phyloP scores from a whole-genome alignment of 23 tunicate genomes.

The Botrylloides violaceus region DNA sequence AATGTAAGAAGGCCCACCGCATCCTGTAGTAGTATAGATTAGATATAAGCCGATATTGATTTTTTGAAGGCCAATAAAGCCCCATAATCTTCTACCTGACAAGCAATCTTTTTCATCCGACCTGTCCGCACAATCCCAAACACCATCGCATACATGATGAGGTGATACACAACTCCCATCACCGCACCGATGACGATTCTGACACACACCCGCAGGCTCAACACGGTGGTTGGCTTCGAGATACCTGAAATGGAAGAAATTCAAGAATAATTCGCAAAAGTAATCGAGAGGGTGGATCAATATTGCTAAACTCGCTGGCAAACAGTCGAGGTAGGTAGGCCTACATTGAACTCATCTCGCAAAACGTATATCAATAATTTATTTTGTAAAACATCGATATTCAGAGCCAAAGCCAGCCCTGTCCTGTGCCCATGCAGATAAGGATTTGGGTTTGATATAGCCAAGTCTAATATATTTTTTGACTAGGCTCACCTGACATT shows the following conservation, averaged over 20 bases:
- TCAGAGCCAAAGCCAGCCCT: too few species aligned
- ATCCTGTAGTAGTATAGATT: slow-evolving; percentile 38
- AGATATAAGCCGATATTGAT: too few species aligned
- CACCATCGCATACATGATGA: slow-evolving; percentile 78
- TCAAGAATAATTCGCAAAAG: neutral
- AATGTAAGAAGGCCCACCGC: slow-evolving; percentile 51
- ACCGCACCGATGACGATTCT: slow-evolving; percentile 52
- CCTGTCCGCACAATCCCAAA: slow-evolving; percentile 52
- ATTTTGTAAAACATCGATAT: too few species aligned
- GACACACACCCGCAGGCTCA: slow-evolving; percentile 46
- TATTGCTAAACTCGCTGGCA: neutral
- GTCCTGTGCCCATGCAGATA: too few species aligned
- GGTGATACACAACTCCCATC: slow-evolving; percentile 70
- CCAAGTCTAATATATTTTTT: neutral
- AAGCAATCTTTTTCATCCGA: slow-evolving; percentile 72
- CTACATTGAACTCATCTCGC: too few species aligned
- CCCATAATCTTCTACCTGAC: slow-evolving; percentile 38
- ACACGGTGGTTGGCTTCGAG: slow-evolving; percentile 22
- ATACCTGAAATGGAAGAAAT: slow-evolving; percentile 11
- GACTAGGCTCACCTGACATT: slow-evolving; percentile 36
- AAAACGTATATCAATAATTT: too few species aligned
- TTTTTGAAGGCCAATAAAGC: too few species aligned
- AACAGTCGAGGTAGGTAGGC: too few species aligned
- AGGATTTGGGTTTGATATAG: too few species aligned
- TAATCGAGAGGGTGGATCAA: too few species aligned